Evolutionary conservation across 2,888 invertebrate genomes (phyloP).

Genomic region (Sarcophaga variegata): DNA sequence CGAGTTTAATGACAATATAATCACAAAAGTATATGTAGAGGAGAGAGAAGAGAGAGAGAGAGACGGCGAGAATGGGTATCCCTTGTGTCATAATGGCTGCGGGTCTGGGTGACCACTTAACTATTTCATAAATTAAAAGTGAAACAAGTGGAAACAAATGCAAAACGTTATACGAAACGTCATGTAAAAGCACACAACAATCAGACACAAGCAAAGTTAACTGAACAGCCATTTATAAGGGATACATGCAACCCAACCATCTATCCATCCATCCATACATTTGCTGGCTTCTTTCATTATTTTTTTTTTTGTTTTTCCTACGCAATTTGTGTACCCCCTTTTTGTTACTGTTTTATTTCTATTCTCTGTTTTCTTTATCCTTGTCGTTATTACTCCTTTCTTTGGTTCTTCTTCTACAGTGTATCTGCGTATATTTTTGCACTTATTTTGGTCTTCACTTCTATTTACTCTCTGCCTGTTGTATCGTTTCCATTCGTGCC

Average conservation of each 20-base stretch:
- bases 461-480: too few species aligned
- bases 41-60: too few species aligned
- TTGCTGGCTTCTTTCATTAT: neutral
- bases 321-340: slow-evolving; percentile 44
- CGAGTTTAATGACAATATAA: slow-evolving; percentile 67
- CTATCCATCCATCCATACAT: neutral
- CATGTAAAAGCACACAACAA: neutral
- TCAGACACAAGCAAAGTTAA: slow-evolving; percentile 25
- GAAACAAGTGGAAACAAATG: slow-evolving; percentile 30
- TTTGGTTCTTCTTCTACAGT: neutral
- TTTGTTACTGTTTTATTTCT: slow-evolving; percentile 7
- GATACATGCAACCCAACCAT: neutral
- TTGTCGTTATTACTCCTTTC: neutral
- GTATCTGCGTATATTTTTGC: too few species aligned
- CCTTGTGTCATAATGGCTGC: neutral
- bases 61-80: too few species aligned
- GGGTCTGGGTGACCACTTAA: slow-evolving; percentile 57
- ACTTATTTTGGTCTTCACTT: neutral
- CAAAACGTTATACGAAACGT: neutral
- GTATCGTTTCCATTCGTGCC: neutral
- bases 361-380: neutral
- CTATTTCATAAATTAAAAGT: slow-evolving; percentile 62
- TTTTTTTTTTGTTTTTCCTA: neutral
- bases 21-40: neutral
- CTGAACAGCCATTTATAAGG: slow-evolving; percentile 45